Evolutionary conservation across 1,140 invertebrate species (phyloP).

Genomic region (Orchesella cincta): DNA sequence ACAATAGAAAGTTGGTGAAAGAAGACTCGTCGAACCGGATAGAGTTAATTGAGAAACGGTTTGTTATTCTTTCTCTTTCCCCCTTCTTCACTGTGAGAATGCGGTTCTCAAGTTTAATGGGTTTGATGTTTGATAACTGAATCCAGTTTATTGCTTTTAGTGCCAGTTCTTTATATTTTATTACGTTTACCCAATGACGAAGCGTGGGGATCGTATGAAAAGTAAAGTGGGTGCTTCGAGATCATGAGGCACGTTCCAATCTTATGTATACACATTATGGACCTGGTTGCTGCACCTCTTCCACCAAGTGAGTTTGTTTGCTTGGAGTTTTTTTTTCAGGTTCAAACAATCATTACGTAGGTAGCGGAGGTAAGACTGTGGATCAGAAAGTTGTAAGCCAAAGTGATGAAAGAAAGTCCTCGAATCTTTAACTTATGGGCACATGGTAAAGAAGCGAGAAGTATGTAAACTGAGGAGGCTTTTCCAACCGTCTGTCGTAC

Average conservation of each 20-base stretch:
- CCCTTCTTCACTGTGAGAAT: background rate
- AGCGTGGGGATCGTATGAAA: background rate
- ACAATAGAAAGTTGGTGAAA: background rate
- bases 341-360: background rate
- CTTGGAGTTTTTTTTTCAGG: background rate
- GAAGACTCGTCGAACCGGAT: background rate
- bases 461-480: too few species aligned
- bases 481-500: too few species aligned
- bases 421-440: background rate
- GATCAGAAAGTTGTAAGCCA: background rate
- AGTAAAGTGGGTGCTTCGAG: background rate
- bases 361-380: background rate
- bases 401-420: background rate
- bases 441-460: background rate
- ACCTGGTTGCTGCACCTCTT: background rate
- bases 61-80: conserved; percentile 6
- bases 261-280: background rate
- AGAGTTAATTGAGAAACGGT: conserved; percentile 18
- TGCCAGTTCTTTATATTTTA: background rate
- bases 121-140: conserved; percentile 16
- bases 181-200: background rate
- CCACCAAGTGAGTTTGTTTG: background rate
- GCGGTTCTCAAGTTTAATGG: conserved; percentile 2
- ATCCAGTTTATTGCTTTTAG: conserved; percentile 15
- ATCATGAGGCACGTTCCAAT: background rate